A percentile compares a stretch with the other conserved stretches of the same genome.
phyloP scores from a whole-genome alignment of 2,888 invertebrate species.

The Dorcus hopei region DNA sequence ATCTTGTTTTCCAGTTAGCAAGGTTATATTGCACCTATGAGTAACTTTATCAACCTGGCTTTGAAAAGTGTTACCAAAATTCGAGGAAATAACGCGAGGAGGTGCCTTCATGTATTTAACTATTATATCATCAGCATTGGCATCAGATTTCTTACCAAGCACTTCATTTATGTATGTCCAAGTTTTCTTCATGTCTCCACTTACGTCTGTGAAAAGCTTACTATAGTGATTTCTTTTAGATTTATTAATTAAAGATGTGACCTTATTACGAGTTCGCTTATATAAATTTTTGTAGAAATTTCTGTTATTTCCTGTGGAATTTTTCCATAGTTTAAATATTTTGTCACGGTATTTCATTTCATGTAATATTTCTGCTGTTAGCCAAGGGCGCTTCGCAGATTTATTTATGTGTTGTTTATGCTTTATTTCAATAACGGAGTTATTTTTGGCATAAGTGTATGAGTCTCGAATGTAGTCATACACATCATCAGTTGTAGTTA shows the following conservation, averaged over 20 bases:
- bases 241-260: neutral
- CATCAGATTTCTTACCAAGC: too few relatives aligned
- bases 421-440: neutral
- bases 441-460: neutral
- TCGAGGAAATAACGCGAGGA: too few relatives aligned
- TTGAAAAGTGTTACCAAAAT: neutral
- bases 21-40: neutral
- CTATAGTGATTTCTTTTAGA: neutral
- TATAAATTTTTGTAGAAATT: neutral
- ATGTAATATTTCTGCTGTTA: neutral
- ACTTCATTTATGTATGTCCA: too few relatives aligned
- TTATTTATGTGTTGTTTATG: neutral
- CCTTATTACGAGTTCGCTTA: neutral
- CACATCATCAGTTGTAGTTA: neutral
- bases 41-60: neutral
- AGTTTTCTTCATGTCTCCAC: neutral
- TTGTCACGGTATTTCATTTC: neutral
- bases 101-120: too few relatives aligned
- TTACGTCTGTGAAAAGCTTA: neutral
- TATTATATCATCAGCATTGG: too few relatives aligned
- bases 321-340: neutral
- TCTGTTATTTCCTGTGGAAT: neutral
- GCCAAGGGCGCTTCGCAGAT: neutral
- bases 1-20: neutral
- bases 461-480: neutral